Conservation (phyloP, 2,113 vertebrate species). For the Spea bombifrons region DNA sequence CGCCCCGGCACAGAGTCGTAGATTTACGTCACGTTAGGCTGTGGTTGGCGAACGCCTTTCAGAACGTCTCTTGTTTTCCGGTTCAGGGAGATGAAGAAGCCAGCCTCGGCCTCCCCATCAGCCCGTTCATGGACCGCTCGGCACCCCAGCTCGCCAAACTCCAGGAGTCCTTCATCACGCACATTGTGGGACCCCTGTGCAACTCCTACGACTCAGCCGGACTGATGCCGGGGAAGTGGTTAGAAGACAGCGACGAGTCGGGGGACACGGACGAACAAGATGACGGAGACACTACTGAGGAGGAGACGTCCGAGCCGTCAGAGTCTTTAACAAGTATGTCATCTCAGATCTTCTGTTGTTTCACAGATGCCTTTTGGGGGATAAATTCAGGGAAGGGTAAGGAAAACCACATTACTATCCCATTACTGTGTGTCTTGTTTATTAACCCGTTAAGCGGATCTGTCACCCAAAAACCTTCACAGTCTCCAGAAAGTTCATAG, state of each 20-base stretch:
- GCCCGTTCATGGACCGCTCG: constrained; percentile 96
- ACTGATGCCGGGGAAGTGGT: constrained; percentile 90
- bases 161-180: constrained; percentile 97
- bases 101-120: constrained; percentile 88
- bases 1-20: no score
- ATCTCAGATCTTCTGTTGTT: constrained; percentile 36
- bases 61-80: not conserved
- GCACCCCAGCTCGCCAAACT: constrained; percentile 93
- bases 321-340: constrained; percentile 70
- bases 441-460: not conserved
- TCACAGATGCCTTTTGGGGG: constrained; percentile 35
- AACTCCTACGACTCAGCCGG: constrained; percentile 89
- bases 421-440: not conserved
- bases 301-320: constrained; percentile 77
- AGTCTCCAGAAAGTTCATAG: no score
- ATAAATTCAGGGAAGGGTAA: constrained; percentile 29
- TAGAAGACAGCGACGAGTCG: constrained; percentile 74
- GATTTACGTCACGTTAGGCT: no score
- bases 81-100: constrained; percentile 91
- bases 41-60: no score
- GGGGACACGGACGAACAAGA: constrained; percentile 71
- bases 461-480: no score
- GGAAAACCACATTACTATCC: constrained; percentile 7
- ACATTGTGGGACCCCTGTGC: constrained; percentile 95
- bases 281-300: constrained; percentile 65